Percentiles rank a stretch among this genome's conserved stretches.
Conservation (phyloP, 2,888 invertebrate species). For the Eucera pruinosa region DNA sequence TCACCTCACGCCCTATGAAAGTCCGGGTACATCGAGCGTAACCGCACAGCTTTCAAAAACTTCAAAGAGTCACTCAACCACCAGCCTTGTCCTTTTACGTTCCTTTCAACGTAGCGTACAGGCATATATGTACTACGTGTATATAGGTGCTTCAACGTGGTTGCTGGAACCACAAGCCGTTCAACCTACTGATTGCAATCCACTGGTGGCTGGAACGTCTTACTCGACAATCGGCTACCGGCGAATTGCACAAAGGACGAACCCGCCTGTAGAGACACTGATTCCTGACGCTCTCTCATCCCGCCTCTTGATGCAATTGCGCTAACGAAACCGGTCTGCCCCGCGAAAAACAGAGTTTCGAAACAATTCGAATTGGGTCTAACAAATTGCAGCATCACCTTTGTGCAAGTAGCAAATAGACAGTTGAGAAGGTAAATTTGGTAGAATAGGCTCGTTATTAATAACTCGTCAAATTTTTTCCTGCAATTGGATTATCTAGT, state of each 20-base stretch:
- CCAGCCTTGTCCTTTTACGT: conserved; percentile 55
- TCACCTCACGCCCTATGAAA: conserved; percentile 58
- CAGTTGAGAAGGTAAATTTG: background rate
- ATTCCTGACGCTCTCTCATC: conserved; percentile 42
- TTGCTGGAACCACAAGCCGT: conserved; percentile 41
- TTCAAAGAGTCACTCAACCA: conserved; percentile 76
- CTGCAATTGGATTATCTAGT: no score
- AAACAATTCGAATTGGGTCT: conserved; percentile 5
- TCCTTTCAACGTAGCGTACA: conserved; percentile 37
- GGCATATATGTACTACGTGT: conserved; percentile 9
- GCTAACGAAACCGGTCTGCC: conserved; percentile 50
- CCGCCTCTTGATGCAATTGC: conserved; percentile 46
- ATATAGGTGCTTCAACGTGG: conserved; percentile 15
- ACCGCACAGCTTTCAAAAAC: conserved; percentile 76
- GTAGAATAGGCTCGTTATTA: background rate
- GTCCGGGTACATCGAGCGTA: conserved; percentile 58
- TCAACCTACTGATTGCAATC: conserved; percentile 63
- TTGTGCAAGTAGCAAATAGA: background rate
- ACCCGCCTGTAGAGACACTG: conserved; percentile 42
- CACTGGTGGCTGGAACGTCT: conserved; percentile 66
- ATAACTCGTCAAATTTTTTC: background rate
- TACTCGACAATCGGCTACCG: conserved; percentile 69
- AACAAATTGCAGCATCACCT: background rate
- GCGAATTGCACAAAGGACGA: conserved; percentile 70
- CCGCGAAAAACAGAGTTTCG: conserved; percentile 13